These are phyloP conservation scores for Aphidius colemani DNA, from an alignment of 2,888 invertebrate species.

Conservation along the genomic window DNA sequence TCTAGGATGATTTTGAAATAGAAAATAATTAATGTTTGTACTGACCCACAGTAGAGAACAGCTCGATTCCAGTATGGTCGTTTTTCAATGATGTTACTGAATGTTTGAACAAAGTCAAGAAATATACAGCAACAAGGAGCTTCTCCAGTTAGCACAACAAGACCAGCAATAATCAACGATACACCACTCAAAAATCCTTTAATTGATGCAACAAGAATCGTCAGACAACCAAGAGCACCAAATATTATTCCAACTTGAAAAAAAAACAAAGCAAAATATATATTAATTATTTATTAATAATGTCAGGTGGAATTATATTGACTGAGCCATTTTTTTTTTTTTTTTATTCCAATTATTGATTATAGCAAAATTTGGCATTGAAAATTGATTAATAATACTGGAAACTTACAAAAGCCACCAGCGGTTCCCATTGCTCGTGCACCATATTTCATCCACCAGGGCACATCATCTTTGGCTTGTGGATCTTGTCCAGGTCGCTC, in stretches of 20 bases:
- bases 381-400: too few species aligned
- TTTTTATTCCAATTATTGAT: background rate
- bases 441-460: slow-evolving; percentile 89
- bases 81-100: slow-evolving; percentile 81
- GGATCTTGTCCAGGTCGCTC: slow-evolving; percentile 80
- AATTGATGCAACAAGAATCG: slow-evolving; percentile 69
- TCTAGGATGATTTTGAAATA: slow-evolving; percentile 7
- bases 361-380: too few species aligned
- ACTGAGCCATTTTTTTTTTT: background rate
- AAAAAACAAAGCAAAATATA: slow-evolving; percentile 48
- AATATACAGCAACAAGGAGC: slow-evolving; percentile 98
- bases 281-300: too few species aligned
- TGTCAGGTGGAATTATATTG: too few species aligned
- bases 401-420: slow-evolving; percentile 79
- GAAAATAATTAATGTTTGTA: slow-evolving; percentile 39
- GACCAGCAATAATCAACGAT: slow-evolving; percentile 88
- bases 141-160: slow-evolving; percentile 85
- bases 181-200: slow-evolving; percentile 77
- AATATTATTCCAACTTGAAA: slow-evolving; percentile 80
- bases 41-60: slow-evolving; percentile 82
- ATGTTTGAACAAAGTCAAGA: slow-evolving; percentile 88
- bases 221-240: slow-evolving; percentile 76
- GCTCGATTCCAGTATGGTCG: slow-evolving; percentile 92
- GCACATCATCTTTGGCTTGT: slow-evolving; percentile 78
- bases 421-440: slow-evolving; percentile 82